These are phyloP conservation scores for Gari tellinella DNA, from an alignment of 2,888 invertebrate species.

Conservation along the genomic window DNA sequence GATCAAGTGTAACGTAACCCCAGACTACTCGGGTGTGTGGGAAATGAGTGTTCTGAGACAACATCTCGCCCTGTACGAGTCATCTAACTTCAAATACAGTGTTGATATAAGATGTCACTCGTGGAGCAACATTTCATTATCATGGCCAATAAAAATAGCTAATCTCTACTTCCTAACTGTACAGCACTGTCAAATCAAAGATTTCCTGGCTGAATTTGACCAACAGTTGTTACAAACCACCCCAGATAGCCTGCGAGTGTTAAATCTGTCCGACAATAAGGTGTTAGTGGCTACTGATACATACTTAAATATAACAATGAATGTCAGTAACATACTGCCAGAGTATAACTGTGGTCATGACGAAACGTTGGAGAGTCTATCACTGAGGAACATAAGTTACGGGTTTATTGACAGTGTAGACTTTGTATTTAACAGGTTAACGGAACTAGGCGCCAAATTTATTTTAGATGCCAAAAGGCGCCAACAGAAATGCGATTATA, in stretches of 20 bases:
- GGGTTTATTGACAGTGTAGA: constrained; percentile 27
- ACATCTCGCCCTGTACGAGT: no score
- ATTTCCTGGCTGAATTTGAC: constrained; percentile 49
- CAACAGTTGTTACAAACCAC: constrained; percentile 20
- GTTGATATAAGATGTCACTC: constrained; percentile 49
- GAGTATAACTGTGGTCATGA: constrained; percentile 64
- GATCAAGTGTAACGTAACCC: no score
- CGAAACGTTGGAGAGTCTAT: constrained; percentile 41
- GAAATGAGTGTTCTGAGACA: no score
- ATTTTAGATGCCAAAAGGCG: constrained; percentile 40
- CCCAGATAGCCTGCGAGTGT: constrained; percentile 53
- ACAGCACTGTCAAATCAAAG: constrained; percentile 47
- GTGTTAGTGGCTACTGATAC: constrained; percentile 29
- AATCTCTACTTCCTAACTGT: constrained; percentile 51
- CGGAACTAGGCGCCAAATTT: constrained; percentile 42
- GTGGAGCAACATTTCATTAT: constrained; percentile 50
- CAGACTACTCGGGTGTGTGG: no score
- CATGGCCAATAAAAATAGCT: constrained; percentile 61
- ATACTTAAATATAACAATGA: constrained; percentile 24
- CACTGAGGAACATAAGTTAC: constrained; percentile 49
- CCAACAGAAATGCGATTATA: constrained; percentile 55
- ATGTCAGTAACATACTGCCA: constrained; percentile 36
- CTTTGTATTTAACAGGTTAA: constrained; percentile 8
- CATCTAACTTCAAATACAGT: constrained; percentile 16
- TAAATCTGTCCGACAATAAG: constrained; percentile 38